Conservation (phyloP, 2,113 vertebrate genomes). For the Phrynosoma platyrhinos region DNA sequence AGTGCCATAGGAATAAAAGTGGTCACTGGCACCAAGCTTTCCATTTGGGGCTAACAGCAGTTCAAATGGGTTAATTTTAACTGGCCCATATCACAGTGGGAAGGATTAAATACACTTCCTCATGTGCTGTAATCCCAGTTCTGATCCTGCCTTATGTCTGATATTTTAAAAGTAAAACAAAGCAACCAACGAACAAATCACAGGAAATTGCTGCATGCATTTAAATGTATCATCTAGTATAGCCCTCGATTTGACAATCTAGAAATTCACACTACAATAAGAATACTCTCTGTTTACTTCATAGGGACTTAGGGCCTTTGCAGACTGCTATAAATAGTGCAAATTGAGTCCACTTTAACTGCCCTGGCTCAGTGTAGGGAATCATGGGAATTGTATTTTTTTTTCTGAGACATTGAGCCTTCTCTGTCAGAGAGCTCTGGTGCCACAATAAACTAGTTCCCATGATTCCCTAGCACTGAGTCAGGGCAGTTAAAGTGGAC, state of each 20-base stretch:
- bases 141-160: too few relatives aligned
- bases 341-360: too few relatives aligned
- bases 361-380: too few relatives aligned
- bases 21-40: not conserved
- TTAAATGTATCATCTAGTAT: not conserved
- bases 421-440: too few relatives aligned
- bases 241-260: not conserved
- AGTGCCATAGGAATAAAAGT: not conserved
- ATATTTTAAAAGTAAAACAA: too few relatives aligned
- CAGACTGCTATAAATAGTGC: too few relatives aligned
- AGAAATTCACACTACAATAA: not conserved
- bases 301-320: not conserved
- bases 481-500: too few relatives aligned
- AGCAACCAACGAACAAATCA: too few relatives aligned
- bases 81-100: not conserved
- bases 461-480: too few relatives aligned
- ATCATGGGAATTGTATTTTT: too few relatives aligned
- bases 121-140: not conserved
- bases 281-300: not conserved
- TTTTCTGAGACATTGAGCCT: too few relatives aligned
- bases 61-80: not conserved
- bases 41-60: not conserved
- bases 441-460: too few relatives aligned
- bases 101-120: not conserved
- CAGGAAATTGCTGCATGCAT: not conserved